Evolutionary conservation across 2,797 vertebrate genomes (phyloP), one percentile per base, ranked within the genome.

Genomic region (Coranthus polyacanthus): DNA sequence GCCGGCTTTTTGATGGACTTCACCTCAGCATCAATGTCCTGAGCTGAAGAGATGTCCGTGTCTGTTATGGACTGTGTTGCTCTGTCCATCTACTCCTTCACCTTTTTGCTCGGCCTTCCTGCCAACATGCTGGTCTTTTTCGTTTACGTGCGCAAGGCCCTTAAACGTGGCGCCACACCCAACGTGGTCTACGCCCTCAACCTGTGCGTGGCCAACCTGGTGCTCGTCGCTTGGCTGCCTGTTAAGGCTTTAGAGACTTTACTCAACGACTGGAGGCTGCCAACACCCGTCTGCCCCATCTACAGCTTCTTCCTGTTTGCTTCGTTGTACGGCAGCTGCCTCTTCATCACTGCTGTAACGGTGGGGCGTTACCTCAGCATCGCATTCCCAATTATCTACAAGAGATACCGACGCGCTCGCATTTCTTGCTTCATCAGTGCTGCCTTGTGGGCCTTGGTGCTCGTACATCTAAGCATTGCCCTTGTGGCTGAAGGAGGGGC

Each of bases 151-250:
- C 88, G 92, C 11, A 96, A 94, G 6, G 94, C 95, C 16, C 77
- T 78, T 1, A 94, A 93, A 68, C 91, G 59, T 0, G 92, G 94
- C 0, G 79, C 95, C 79, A 97, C 96, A 0, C 96, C 96, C 68
- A 96, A 94, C 21, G 93, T 96, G 32, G 94, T 97, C 74, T 97
- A 97, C 10, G 93, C 94, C 51, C 92, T 96, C 21, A 96, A 96
- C 84, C 77, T 96, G 66, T 94, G 94, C 61, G 16, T 93, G 44
- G 94, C 96, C 24, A 95, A 97, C 85, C 87, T 97, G 67, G 85
- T 77, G 3, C 90, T 97, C 4, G 89, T 95, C 5, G 75, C 72
- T 55, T 95, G 95, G 79, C 87, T 96, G 61, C 95, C 96, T 0
- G 61, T 96, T 44, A 96, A 95, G 72, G 80, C 90, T 0, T 58